phyloP scores from a whole-genome alignment of 2,797 vertebrate species.

The Notamacropus eugenii region DNA sequence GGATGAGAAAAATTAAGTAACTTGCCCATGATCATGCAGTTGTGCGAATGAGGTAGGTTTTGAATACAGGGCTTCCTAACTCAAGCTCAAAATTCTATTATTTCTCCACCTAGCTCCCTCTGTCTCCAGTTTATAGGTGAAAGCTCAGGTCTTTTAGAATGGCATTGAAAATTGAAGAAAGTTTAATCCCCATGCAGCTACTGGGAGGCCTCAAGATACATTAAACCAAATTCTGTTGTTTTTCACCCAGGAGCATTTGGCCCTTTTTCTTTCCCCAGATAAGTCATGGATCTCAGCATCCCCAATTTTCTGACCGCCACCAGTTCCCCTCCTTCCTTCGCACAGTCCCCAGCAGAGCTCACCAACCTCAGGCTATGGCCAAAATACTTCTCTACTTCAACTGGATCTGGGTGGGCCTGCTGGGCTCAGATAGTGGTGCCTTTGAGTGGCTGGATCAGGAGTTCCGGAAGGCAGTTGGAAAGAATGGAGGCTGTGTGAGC shows the following conservation, averaged over 20 bases:
- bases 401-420: constrained; percentile 38
- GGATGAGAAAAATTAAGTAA: neutral
- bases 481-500: accelerated
- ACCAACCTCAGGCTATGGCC: constrained; percentile 31
- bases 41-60: neutral
- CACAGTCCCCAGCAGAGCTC: neutral
- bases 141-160: neutral
- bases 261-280: neutral
- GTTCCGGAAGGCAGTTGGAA: neutral
- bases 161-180: neutral
- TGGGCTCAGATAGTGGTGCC: constrained; percentile 18
- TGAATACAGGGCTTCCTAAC: neutral
- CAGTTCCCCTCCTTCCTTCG: neutral
- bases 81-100: neutral
- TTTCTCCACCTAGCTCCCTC: neutral
- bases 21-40: neutral
- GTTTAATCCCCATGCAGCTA: neutral
- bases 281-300: constrained; percentile 23
- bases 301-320: neutral
- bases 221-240: accelerated
- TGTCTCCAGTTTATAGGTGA: neutral
- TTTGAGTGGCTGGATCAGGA: neutral
- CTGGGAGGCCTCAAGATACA: accelerated
- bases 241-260: neutral
- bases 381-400: constrained; percentile 41